Base-by-base conservation (phyloP, 1,140 invertebrate genomes). In the Drosophila aff. region DNA sequence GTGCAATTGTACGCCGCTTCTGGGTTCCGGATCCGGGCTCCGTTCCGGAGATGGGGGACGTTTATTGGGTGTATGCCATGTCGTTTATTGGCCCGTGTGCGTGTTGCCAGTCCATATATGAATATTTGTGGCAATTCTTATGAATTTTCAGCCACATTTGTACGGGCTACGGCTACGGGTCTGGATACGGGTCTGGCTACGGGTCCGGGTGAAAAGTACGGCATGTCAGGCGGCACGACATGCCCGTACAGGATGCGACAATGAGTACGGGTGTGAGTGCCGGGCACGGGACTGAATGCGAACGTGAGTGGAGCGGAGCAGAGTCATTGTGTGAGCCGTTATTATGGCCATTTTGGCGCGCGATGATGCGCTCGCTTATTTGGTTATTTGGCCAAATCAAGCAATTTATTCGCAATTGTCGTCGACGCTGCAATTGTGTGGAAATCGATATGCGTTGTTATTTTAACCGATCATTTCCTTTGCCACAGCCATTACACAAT, bases 371-470 rank as follows among this genome's bases (percentile, higher is more conserved):
- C 84, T 84, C 53, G 80, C 80, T 87, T 85, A 85, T 85, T 87
- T 87, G 83, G 84, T 89, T 90, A 90, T 87, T 87, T 87, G 81
- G 81, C 50, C 84, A 89, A 87, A 87, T 87, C 84, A 87, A 87
- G 84, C 81, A 87, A 87, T 87, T 87, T 87, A 87, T 87, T 87
- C 84, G 81, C 84, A 87, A 87, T 87, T 87, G 84, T 90, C 85
- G 85, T 69, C 73, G 74, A 65, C 81, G 74, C 66, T 90, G 84
- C 84, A 87, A 87, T 87, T 87, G 84, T 87, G 85, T 81, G 85
- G 85, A 87, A 87, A 87, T 87, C 84, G 84, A 87, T 87, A 87
- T 84, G 85, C 84, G 81, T 87, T 89, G 85, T 87, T 90, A 87
- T 87, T 87, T 87, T 87, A 87, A 87, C 84, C 84, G 84, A 84